Base-by-base conservation (phyloP, 2,113 vertebrate genomes). In the Grammomys dolichurus region DNA sequence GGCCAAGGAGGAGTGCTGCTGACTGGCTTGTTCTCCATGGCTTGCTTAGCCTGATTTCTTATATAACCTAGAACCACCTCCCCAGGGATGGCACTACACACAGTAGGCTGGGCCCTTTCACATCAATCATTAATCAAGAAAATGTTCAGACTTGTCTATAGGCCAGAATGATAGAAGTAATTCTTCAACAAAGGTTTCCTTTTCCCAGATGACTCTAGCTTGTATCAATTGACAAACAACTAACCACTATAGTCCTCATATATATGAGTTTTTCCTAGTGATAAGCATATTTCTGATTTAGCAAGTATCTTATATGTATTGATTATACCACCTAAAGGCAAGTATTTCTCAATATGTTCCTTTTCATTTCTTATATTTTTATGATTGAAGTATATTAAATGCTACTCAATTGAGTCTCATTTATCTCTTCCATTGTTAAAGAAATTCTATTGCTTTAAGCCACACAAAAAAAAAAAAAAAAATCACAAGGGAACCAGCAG, bases 391-490 rank as follows among this genome's bases (percentile, higher is more conserved):
- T 85, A 95, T 67, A 12, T 72, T 73, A 94, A 93, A 31, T 94
- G 51, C 76, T 91, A 92, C 56, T 87, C 69, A 89, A 24, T n/a
- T 95, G 84, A 75, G 87, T 94, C 87, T 89, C n/a, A 90, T 93
- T 89, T n/a, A 78, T 89, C 56, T 94, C 72, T 93, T 60, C 60
- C 46, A 67, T 88, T 90, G 46, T 93, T 87, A 36, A 81, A 36
- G 78, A 81, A 81, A 56, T 54, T 94, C 60, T 96, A 8, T 67
- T 60, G 43, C 60, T 89, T 94, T 69, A 93, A 96, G 72, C 46
- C 40, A 82, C 77, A 26, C 33, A 69, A 67, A 81, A 40, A 28
- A 43, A 60, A 77, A 26, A 69, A 69, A 69, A 81, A 43, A 31
- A 43, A 40, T 63, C 13, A 43, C 24, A 46, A 2, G 40, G 60